Evolutionary conservation across 2,888 invertebrate species (phyloP).

Genomic region (Drosophila dives): DNA sequence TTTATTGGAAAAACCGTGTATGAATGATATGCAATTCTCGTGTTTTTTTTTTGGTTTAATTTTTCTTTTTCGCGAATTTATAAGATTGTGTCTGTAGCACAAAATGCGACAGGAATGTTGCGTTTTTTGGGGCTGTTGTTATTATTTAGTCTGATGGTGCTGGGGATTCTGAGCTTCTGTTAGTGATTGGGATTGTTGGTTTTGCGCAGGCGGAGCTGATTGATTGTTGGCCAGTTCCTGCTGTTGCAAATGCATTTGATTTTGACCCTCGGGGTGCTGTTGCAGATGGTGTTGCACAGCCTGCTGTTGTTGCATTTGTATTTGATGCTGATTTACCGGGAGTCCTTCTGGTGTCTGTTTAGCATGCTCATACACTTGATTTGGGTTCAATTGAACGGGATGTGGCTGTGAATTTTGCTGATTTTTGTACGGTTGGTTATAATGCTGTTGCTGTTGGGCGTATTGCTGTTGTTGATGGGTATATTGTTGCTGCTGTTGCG

Average conservation of each 20-base stretch:
- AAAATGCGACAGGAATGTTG: conserved; percentile 54
- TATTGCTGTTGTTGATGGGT: conserved; percentile 78
- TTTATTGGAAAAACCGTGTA: conserved; percentile 3
- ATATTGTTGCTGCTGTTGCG: conserved; percentile 78
- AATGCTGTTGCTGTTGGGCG: conserved; percentile 61
- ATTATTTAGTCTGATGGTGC: not conserved
- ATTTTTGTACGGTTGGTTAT: conserved; percentile 25
- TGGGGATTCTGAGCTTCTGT: not conserved
- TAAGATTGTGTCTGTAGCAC: conserved; percentile 9
- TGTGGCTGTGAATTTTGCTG: conserved; percentile 66
- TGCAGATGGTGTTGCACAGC: not conserved
- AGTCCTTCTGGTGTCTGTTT: conserved; percentile 66
- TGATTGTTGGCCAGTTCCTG: conserved; percentile 36
- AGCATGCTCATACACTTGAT: conserved; percentile 79
- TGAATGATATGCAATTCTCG: conserved; percentile 19
- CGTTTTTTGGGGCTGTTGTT: conserved; percentile 21
- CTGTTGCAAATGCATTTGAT: not conserved
- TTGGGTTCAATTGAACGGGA: conserved; percentile 73
- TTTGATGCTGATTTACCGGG: conserved; percentile 50
- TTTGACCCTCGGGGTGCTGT: conserved; percentile 8
- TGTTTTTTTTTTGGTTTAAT: conserved; percentile 20
- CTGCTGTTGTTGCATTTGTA: conserved; percentile 47
- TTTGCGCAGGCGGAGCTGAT: conserved; percentile 31
- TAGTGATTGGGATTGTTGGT: conserved; percentile 38
- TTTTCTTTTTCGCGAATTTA: conserved; percentile 38